Evolutionary conservation across 2,113 vertebrate species (phyloP).

Genomic region (Clinocottus analis): DNA sequence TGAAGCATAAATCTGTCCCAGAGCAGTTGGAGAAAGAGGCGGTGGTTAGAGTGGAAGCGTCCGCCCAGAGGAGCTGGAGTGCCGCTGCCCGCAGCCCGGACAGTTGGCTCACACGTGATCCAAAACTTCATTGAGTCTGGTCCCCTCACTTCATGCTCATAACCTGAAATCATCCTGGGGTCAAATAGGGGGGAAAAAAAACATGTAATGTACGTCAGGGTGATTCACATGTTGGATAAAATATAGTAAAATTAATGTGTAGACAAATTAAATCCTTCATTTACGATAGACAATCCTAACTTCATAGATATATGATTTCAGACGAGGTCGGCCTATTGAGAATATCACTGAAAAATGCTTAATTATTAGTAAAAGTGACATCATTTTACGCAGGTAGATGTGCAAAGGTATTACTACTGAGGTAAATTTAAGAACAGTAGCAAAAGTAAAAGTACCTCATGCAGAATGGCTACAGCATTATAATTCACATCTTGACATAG

Average conservation of each 20-base stretch:
- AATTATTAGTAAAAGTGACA: not conserved
- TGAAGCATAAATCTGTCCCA: conserved; percentile 69
- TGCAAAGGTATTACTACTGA: not conserved
- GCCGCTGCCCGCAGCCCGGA: conserved; percentile 55
- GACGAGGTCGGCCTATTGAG: not conserved
- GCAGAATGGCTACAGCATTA: not conserved
- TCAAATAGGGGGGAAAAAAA: not conserved
- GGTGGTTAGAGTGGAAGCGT: conserved; percentile 71
- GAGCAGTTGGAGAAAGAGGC: conserved; percentile 74
- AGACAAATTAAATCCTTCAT: not conserved
- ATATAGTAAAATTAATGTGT: not conserved
- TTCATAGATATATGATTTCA: not conserved
- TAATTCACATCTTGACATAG: too few relatives aligned
- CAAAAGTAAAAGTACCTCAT: not conserved
- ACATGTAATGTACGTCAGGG: not conserved
- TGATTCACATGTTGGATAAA: not conserved
- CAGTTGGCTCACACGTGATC: conserved; percentile 61
- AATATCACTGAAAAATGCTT: not conserved
- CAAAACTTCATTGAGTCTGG: conserved; percentile 22
- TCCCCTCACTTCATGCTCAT: conserved; percentile 11
- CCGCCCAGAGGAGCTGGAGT: conserved; percentile 72
- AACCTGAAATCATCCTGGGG: not conserved
- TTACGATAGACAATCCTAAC: not conserved
- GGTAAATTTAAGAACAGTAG: not conserved
- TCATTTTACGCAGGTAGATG: not conserved